Evolutionary conservation across 2,113 vertebrate genomes (phyloP).

Genomic region (Myanophis thanlyinensis): DNA sequence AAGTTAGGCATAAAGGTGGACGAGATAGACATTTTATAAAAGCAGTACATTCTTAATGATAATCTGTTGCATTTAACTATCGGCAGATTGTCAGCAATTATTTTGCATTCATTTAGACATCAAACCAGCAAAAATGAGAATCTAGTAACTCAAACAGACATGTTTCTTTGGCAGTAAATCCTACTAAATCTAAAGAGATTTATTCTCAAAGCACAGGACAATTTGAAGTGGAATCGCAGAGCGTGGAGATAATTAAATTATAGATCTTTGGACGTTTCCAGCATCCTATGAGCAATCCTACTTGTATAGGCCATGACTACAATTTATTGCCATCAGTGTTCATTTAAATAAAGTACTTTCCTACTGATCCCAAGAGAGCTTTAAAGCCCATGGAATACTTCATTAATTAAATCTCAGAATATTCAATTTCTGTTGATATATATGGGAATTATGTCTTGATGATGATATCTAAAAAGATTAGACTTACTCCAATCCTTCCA

Average conservation of each 20-base stretch:
- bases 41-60: not conserved
- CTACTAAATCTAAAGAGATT: not conserved
- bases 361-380: not conserved
- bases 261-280: not conserved
- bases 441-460: not conserved
- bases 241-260: not conserved
- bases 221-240: not conserved
- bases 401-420: not conserved
- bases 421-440: not conserved
- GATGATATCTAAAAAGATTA: not conserved
- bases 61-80: fast-evolving
- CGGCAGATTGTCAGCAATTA: not conserved
- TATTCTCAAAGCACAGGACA: not conserved
- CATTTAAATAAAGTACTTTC: not conserved
- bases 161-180: not conserved
- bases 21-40: conserved; percentile 21
- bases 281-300: not conserved
- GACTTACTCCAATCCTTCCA: not conserved
- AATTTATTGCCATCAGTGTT: not conserved
- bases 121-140: not conserved
- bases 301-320: not conserved
- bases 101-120: not conserved
- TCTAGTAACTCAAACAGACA: not conserved
- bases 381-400: not conserved
- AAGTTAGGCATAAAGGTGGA: conserved; percentile 15